phyloP scores from a whole-genome alignment of 2,888 invertebrate genomes.

The Lathronympha strigana region DNA sequence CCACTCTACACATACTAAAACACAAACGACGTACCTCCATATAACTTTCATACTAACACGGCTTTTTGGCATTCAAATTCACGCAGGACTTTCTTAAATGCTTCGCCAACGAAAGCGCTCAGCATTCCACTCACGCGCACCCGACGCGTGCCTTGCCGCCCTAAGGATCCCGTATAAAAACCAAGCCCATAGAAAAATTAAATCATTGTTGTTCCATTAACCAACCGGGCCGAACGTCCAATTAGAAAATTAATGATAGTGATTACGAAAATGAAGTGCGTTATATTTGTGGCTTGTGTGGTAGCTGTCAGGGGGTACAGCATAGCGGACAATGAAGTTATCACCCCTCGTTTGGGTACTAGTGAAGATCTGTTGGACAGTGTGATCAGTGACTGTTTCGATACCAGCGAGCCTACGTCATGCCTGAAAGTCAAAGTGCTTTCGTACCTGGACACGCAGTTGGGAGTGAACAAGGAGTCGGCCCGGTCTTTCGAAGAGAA shows the following conservation, averaged over 20 bases:
- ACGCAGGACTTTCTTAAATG: constrained; percentile 78
- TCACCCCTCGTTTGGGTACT: constrained; percentile 83
- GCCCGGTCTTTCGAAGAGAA: constrained; percentile 85
- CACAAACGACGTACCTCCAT: neutral
- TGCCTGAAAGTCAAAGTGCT: constrained; percentile 92
- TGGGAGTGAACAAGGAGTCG: constrained; percentile 85
- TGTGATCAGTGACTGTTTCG: constrained; percentile 89
- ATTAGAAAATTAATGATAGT: constrained; percentile 79
- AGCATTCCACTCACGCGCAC: constrained; percentile 65
- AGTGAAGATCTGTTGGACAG: constrained; percentile 89
- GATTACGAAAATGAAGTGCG: constrained; percentile 76
- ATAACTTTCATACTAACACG: neutral
- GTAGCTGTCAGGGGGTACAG: constrained; percentile 77
- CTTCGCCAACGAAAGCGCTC: constrained; percentile 73
- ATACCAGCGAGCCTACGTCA: constrained; percentile 86
- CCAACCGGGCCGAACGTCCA: constrained; percentile 73
- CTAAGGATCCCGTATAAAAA: constrained; percentile 86
- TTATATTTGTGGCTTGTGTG: constrained; percentile 81
- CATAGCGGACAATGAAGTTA: constrained; percentile 83
- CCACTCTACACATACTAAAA: constrained; percentile 48
- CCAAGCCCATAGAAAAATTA: constrained; percentile 86
- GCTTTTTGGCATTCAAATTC: neutral
- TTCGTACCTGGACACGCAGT: constrained; percentile 88
- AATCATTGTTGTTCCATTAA: constrained; percentile 83
- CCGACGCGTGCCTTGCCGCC: constrained; percentile 79